Evolutionary conservation across 2,888 invertebrate species (phyloP).

Genomic region (Nemurella pictetii): DNA sequence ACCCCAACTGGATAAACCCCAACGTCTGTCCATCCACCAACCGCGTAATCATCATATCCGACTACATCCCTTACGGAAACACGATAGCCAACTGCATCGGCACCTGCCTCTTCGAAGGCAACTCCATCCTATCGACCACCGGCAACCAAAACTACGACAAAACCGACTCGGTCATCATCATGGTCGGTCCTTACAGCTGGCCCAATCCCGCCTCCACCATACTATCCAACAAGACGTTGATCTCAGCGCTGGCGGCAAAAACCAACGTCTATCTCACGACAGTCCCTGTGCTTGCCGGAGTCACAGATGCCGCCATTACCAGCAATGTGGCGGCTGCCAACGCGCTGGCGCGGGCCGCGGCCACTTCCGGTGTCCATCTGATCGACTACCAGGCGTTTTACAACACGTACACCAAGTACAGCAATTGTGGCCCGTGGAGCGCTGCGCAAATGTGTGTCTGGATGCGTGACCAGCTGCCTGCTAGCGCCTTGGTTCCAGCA

Average conservation of each 20-base stretch:
- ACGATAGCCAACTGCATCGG: neutral
- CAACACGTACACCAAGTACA: neutral
- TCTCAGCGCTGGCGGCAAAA: neutral
- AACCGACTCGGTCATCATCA: neutral
- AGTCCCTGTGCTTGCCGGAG: neutral
- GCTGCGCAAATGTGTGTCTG: neutral
- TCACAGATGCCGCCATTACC: neutral
- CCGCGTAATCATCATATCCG: neutral
- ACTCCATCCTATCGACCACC: neutral
- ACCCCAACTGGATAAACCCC: no score
- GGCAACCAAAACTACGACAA: neutral
- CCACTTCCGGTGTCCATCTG: neutral
- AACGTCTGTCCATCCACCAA: no score
- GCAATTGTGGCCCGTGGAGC: neutral
- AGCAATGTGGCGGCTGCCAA: neutral
- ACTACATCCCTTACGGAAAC: neutral
- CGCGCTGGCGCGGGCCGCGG: neutral
- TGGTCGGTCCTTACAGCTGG: neutral
- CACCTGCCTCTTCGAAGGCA: neutral
- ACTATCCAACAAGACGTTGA: neutral
- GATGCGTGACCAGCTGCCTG: neutral
- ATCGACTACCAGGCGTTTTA: neutral
- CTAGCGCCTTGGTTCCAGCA: neutral
- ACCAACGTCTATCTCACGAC: neutral
- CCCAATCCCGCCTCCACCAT: neutral